phyloP scores from a whole-genome alignment of 1,140 invertebrate species.

The Drepana arcuata region DNA sequence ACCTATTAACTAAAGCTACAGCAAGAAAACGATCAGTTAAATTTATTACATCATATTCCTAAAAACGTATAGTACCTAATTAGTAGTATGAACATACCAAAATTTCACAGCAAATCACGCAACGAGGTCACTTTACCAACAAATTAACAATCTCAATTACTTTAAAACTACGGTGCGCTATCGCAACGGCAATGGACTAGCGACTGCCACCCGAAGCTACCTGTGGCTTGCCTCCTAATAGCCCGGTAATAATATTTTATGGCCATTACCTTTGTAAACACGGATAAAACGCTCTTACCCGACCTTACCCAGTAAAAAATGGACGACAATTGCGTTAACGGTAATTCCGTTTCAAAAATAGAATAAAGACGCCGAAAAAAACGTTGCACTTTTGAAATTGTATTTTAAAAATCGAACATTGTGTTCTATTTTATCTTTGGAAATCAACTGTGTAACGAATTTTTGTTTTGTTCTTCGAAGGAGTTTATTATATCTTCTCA shows the following conservation, averaged over 20 bases:
- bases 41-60: no score
- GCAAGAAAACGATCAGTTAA: no score
- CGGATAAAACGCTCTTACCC: conserved; percentile 40
- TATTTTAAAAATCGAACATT: conserved; percentile 13
- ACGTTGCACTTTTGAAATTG: no score
- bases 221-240: conserved; percentile 53
- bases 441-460: not conserved
- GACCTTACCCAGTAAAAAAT: conserved; percentile 29
- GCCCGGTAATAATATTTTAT: conserved; percentile 61
- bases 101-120: conserved; percentile 15
- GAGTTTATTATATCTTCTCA: no score
- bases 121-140: conserved; percentile 23
- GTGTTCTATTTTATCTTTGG: not conserved
- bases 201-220: conserved; percentile 42
- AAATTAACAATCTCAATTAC: conserved; percentile 52
- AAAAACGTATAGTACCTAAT: no score
- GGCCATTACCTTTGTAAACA: conserved; percentile 61
- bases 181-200: conserved; percentile 51
- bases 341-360: conserved; percentile 31
- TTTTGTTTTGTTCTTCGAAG: conserved; percentile 17
- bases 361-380: no score
- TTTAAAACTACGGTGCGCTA: conserved; percentile 35
- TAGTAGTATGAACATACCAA: no score
- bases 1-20: no score
- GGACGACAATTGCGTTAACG: conserved; percentile 40